A percentile compares a stretch with the other conserved stretches of the same genome.
These are phyloP conservation scores for Saturnia pavonia DNA, from an alignment of 2,888 invertebrate species.

Conservation along the genomic window DNA sequence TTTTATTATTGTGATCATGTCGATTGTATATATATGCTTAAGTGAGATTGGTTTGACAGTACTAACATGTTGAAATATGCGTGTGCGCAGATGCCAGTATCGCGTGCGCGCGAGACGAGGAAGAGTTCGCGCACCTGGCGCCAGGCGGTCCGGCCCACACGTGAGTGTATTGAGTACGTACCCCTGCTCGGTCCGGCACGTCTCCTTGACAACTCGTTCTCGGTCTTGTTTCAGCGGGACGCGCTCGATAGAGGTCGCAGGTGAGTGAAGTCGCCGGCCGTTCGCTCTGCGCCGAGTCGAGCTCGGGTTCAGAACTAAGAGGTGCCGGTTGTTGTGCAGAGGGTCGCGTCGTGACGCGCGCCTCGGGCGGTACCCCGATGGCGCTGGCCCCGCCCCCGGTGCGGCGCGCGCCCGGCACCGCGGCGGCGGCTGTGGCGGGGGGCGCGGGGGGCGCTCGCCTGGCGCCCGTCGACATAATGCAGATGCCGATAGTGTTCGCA, in stretches of 20 bases:
- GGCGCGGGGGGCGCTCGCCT: conserved; percentile 30
- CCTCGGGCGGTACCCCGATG: conserved; percentile 50
- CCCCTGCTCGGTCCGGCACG: too few species aligned
- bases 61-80: neutral
- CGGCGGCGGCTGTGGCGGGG: conserved; percentile 45
- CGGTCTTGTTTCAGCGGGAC: conserved; percentile 31
- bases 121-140: conserved; percentile 45
- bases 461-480: conserved; percentile 76
- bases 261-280: conserved; percentile 28
- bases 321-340: conserved; percentile 32
- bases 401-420: conserved; percentile 33
- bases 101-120: conserved; percentile 29
- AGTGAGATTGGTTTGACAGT: too few species aligned
- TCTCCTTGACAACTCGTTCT: neutral
- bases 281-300: neutral
- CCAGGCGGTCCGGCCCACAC: conserved; percentile 23
- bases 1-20: too few species aligned
- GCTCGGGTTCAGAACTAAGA: neutral
- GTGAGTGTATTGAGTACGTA: conserved; percentile 20
- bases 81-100: conserved; percentile 15
- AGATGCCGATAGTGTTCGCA: conserved; percentile 83
- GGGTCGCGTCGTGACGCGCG: conserved; percentile 55
- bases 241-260: conserved; percentile 43
- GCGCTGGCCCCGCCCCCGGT: conserved; percentile 44
- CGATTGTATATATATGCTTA: too few species aligned